Conservation (phyloP, 2,888 invertebrate genomes). For the Eudemis profundana region DNA sequence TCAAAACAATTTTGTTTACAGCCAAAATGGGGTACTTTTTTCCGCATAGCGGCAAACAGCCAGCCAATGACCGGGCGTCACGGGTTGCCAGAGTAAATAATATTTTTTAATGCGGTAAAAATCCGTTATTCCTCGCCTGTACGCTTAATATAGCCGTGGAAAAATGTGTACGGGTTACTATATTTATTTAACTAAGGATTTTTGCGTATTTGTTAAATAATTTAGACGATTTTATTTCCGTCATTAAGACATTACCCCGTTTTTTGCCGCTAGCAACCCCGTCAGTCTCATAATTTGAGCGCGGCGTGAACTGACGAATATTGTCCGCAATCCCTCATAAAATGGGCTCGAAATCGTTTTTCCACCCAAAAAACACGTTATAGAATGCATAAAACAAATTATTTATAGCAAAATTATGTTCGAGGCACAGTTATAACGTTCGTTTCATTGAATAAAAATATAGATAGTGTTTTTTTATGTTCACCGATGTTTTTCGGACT, state of each 20-base stretch:
- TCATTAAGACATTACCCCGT: constrained; percentile 50
- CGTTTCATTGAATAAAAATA: constrained; percentile 52
- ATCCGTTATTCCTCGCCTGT: neutral
- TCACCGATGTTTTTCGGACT: constrained; percentile 46
- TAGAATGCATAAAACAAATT: constrained; percentile 57
- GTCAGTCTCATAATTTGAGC: constrained; percentile 62
- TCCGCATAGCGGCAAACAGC: constrained; percentile 77
- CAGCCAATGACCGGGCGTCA: constrained; percentile 60
- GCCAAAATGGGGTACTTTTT: constrained; percentile 25
- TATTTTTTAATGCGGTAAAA: constrained; percentile 42
- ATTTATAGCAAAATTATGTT: constrained; percentile 63
- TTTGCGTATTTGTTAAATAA: neutral
- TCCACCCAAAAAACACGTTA: constrained; percentile 62
- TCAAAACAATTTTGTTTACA: constrained; percentile 51
- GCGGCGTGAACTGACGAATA: constrained; percentile 61
- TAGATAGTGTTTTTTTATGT: constrained; percentile 47
- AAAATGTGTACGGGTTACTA: neutral
- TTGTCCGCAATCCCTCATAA: constrained; percentile 56
- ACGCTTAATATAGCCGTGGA: neutral
- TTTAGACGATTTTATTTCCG: constrained; percentile 37
- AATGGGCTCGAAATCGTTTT: constrained; percentile 62
- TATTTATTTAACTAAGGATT: constrained; percentile 13
- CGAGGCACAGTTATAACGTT: constrained; percentile 72
- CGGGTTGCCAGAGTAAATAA: constrained; percentile 56
- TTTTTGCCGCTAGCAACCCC: constrained; percentile 56